Percentiles rank a stretch among this genome's conserved stretches.
Conservation (phyloP, 92 coral and sea anemone genomes). For the Umimayanthus chanpuru region DNA sequence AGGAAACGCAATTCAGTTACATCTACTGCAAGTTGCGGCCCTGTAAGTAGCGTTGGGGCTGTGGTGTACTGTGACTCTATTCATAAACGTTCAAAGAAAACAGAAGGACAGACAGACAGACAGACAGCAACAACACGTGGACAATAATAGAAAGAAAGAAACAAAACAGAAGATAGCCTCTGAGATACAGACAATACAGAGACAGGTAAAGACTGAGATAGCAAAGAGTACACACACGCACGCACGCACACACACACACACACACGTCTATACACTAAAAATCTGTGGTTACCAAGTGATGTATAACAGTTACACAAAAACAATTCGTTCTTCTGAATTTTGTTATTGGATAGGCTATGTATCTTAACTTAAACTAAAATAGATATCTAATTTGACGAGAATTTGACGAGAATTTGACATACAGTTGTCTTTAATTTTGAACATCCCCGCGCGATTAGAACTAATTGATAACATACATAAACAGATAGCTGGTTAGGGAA, state of each 20-base stretch:
- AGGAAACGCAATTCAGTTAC: conserved; percentile 81
- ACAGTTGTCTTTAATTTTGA: too few relatives aligned
- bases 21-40: conserved; percentile 76
- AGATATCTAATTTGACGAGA: too few relatives aligned
- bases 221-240: too few relatives aligned
- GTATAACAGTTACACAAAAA: neutral
- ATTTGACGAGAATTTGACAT: too few relatives aligned
- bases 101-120: neutral
- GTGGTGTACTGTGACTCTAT: neutral
- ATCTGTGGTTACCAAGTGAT: too few relatives aligned
- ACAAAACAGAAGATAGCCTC: too few relatives aligned
- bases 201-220: neutral
- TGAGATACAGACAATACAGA: neutral
- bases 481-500: too few relatives aligned
- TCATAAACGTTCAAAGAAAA: neutral
- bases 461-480: neutral
- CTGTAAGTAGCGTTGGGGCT: conserved; percentile 50
- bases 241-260: too few relatives aligned
- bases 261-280: too few relatives aligned
- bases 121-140: neutral
- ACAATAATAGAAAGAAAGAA: neutral
- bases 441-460: neutral
- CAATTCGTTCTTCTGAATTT: neutral
- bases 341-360: neutral
- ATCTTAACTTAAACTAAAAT: too few relatives aligned